Evolutionary conservation across 2,888 invertebrate species (phyloP), one percentile per base, ranked within the genome.

Genomic region (Ernsta delagoae): DNA sequence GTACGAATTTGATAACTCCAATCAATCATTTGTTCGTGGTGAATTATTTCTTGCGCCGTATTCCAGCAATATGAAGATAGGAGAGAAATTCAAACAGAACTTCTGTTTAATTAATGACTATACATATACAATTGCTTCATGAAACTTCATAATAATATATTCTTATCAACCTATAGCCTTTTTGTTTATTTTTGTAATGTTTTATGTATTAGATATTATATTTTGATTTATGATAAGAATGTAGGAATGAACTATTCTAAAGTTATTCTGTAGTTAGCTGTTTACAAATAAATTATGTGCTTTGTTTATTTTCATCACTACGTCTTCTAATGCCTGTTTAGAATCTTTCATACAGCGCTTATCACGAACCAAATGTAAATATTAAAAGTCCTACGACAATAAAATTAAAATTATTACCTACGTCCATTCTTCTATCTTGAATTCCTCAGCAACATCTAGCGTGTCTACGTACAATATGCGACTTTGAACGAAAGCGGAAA

Each of bases 21-120:
- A 67, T 67, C 66, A 67, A 67, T 66, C 66, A 66, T 66, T 43
- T 59, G 31, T 50, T 34, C 12, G 53, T 12, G 60, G 66, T 39
- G 16, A 60, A 60, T 60, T 67, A 53, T 60, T 67, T 67, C 45
- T 43, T 45, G 64, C 56, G 43, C 31, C 6, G 41, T 36, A 53
- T 53, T 66, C n/a, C 39, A 41, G 45, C 45, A 41, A 59, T 59
- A 53, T 53, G 43, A 50, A 59, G 31, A 41, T 41, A 57, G 45
- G 8, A 64, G 8, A 36, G 34, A 50, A 50, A 34, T 50, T 61
- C 50, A 34, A 50, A 48, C 50, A 36, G 62, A 62, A 62, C 9
- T 39, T 57, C 36, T 36, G 56, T 7, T 7, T 57, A 39, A 57
- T 57, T 57, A 57, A 57, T 57, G 57, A n/a, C 7, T 36, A 6